phyloP scores from a whole-genome alignment of 2,113 vertebrate genomes.

The Morone chrysops region DNA sequence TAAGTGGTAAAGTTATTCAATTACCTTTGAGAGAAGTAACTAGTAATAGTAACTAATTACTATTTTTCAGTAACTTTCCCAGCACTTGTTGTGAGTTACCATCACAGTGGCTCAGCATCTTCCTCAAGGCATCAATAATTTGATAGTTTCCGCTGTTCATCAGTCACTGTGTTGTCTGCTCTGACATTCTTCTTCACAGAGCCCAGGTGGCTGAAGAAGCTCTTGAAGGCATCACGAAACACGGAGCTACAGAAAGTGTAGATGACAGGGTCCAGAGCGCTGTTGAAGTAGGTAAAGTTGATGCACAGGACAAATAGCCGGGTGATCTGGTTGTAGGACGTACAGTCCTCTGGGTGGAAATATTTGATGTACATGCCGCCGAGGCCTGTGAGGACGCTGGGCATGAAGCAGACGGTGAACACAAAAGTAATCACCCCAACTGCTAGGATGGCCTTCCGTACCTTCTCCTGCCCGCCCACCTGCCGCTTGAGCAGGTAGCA shows the following conservation, averaged over 20 bases:
- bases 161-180: background rate
- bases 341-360: background rate
- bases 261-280: slow-evolving; percentile 77
- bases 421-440: slow-evolving; percentile 62
- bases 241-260: slow-evolving; percentile 72
- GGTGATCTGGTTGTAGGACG: background rate
- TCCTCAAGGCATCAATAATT: background rate
- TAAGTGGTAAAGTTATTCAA: no score
- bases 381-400: slow-evolving; percentile 67
- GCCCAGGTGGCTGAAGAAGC: slow-evolving; percentile 28
- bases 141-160: background rate
- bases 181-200: slow-evolving; percentile 7
- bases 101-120: background rate
- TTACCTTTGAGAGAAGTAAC: no score
- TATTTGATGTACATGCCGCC: background rate
- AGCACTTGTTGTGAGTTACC: no score
- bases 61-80: no score
- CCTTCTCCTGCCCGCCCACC: slow-evolving; percentile 27
- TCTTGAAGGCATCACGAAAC: slow-evolving; percentile 65
- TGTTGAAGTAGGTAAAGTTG: slow-evolving; percentile 76
- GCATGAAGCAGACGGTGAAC: slow-evolving; percentile 80
- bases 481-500: slow-evolving; percentile 29
- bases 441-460: slow-evolving; percentile 53
- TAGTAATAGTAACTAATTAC: no score
- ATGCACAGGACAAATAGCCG: slow-evolving; percentile 68